A percentile compares a stretch with the other conserved stretches of the same genome.
phyloP scores from a whole-genome alignment of 2,888 invertebrate genomes.

The Meta bourneti region DNA sequence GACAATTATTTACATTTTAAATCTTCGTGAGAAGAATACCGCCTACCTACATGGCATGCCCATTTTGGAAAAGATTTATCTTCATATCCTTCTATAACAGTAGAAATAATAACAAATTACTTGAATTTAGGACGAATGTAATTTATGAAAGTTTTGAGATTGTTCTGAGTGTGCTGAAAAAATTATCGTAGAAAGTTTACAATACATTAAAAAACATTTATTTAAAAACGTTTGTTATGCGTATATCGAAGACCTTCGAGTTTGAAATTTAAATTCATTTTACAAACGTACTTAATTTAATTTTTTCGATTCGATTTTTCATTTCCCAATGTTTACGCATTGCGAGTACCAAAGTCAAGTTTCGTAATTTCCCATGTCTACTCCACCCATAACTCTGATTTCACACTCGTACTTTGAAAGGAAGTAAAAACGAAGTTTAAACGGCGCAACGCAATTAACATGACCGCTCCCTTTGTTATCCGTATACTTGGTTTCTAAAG shows the following conservation, averaged over 20 bases:
- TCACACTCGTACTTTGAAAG: constrained; percentile 4
- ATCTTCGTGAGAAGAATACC: no score
- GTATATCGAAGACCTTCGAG: background rate
- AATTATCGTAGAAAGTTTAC: no score
- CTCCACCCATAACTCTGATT: constrained; percentile 47
- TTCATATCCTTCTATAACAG: no score
- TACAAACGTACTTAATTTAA: background rate
- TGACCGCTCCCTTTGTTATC: constrained; percentile 65
- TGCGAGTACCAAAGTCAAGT: constrained; percentile 10
- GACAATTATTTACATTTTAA: no score
- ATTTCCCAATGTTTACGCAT: background rate
- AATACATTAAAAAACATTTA: no score
- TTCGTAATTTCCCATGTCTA: constrained; percentile 19
- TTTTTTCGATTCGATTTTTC: background rate
- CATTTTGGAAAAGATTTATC: no score
- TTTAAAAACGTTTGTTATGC: background rate
- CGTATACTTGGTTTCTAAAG: constrained; percentile 1
- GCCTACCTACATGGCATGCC: no score
- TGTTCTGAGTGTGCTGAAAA: no score
- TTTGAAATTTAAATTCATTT: background rate
- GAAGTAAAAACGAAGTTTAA: constrained; percentile 3
- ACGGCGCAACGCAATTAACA: constrained; percentile 58
- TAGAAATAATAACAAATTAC: no score
- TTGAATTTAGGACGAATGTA: no score
- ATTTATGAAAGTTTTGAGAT: no score